Evolutionary conservation across 2,797 vertebrate species (phyloP).

Genomic region (Poliocrania exsul): DNA sequence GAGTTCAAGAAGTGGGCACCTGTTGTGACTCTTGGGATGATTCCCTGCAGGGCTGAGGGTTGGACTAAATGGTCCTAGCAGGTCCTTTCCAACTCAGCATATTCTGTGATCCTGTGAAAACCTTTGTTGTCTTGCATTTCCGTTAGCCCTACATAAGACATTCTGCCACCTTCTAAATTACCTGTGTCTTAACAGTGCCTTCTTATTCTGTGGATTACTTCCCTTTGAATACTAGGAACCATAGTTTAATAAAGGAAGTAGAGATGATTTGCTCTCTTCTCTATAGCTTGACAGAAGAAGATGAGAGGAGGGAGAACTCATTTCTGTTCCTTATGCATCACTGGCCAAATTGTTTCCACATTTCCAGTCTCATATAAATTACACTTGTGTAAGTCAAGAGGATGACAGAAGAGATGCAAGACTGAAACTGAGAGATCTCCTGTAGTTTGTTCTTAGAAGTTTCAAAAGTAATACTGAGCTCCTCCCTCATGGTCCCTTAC

Average conservation of each 20-base stretch:
- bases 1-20: background rate
- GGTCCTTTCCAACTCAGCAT: background rate
- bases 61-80: background rate
- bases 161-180: background rate
- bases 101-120: background rate
- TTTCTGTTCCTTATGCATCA: slow-evolving; percentile 36
- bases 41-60: background rate
- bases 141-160: background rate
- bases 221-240: background rate
- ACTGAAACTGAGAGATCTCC: background rate
- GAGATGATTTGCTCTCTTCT: background rate
- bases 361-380: slow-evolving; percentile 44
- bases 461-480: background rate
- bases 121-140: background rate
- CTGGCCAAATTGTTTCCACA: slow-evolving; percentile 25
- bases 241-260: background rate
- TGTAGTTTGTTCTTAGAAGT: background rate
- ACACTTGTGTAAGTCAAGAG: background rate
- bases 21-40: background rate
- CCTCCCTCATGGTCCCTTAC: background rate
- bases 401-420: background rate
- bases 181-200: background rate
- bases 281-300: background rate
- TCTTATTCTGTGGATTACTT: background rate
- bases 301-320: background rate